Evolutionary conservation across 2,888 invertebrate species (phyloP).

Genomic region (Iselma pallidipennis): DNA sequence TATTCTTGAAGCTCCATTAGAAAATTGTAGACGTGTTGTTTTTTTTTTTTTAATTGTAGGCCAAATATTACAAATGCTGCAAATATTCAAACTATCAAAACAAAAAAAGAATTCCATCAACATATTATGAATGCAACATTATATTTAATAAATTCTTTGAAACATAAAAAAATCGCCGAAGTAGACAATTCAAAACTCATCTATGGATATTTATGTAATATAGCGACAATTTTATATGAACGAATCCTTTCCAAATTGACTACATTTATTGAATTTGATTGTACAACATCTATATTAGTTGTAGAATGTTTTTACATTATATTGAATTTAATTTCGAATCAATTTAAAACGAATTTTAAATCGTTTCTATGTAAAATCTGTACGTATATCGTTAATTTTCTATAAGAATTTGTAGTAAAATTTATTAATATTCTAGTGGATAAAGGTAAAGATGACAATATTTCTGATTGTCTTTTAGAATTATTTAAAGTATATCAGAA

Average conservation of each 20-base stretch:
- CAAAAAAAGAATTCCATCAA: constrained; percentile 62
- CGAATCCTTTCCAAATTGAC: constrained; percentile 59
- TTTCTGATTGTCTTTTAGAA: constrained; percentile 30
- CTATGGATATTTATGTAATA: constrained; percentile 49
- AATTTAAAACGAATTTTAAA: constrained; percentile 51
- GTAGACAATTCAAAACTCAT: constrained; percentile 41
- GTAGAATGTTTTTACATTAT: constrained; percentile 64
- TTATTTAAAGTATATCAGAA: constrained; percentile 47
- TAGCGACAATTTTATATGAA: constrained; percentile 52
- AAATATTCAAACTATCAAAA: constrained; percentile 49
- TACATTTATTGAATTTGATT: constrained; percentile 63
- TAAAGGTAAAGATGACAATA: constrained; percentile 28
- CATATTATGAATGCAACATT: constrained; percentile 60
- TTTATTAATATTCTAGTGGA: constrained; percentile 26
- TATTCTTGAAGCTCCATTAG: too few relatives aligned
- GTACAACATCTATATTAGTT: constrained; percentile 59
- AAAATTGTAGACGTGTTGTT: background rate
- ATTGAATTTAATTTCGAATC: constrained; percentile 49
- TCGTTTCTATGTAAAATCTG: constrained; percentile 55
- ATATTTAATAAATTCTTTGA: constrained; percentile 52
- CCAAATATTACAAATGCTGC: constrained; percentile 25
- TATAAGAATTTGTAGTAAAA: constrained; percentile 3
- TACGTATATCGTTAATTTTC: constrained; percentile 40
- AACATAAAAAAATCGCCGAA: constrained; percentile 48
- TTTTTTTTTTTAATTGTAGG: constrained; percentile 38